Conservation (phyloP, 2,797 vertebrate species). For the Cirrhinus mrigala region DNA sequence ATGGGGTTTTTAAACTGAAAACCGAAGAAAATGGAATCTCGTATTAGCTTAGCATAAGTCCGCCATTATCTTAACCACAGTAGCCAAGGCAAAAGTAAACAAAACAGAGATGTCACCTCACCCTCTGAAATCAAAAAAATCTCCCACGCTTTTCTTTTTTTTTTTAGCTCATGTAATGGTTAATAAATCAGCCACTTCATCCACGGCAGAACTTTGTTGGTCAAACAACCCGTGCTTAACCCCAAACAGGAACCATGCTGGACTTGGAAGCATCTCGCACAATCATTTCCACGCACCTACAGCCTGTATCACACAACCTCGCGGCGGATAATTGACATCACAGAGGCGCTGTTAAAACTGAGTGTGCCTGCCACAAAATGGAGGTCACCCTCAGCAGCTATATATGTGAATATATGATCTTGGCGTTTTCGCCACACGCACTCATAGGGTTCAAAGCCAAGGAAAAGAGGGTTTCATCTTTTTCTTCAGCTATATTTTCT, state of each 20-base stretch:
- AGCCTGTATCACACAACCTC: constrained; percentile 75
- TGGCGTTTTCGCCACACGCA: not conserved
- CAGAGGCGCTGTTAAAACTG: constrained; percentile 9
- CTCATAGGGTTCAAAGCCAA: not conserved
- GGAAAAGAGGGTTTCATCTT: constrained; percentile 2
- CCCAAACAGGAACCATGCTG: constrained; percentile 3
- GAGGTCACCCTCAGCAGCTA: constrained; percentile 10
- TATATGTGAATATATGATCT: constrained; percentile 17
- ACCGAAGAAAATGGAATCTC: not conserved
- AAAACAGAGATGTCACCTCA: constrained; percentile 2
- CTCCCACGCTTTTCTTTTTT: constrained; percentile 26
- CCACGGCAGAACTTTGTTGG: not conserved
- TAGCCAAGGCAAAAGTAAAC: not conserved
- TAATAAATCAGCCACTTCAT: constrained; percentile 21
- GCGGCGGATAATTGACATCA: constrained; percentile 50
- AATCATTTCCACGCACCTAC: constrained; percentile 55
- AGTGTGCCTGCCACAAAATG: constrained; percentile 43
- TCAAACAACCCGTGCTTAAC: constrained; percentile 32
- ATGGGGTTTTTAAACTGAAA: not conserved
- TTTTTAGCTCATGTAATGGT: constrained; percentile 22
- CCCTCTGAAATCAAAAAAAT: constrained; percentile 12
- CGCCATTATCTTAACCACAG: not conserved
- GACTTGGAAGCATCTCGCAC: constrained; percentile 11
- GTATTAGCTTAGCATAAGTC: not conserved
- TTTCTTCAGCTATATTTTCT: not conserved